Evolutionary conservation across 2,888 invertebrate genomes (phyloP).

Genomic region (Pristionchus entomophagus): DNA sequence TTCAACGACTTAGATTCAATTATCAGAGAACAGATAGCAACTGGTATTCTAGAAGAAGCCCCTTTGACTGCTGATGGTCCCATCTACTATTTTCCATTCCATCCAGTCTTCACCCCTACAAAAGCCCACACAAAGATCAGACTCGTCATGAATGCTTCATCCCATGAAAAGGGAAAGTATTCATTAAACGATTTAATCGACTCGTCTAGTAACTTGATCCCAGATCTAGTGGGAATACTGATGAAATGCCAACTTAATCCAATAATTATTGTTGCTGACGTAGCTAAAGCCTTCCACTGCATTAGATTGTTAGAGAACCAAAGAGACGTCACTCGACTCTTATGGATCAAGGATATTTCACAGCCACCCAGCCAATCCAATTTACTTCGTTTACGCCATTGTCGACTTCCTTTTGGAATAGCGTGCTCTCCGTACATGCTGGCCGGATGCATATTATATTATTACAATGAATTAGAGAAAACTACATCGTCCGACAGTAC

Average conservation of each 20-base stretch:
- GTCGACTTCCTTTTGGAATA: not conserved
- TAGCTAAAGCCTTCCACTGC: not conserved
- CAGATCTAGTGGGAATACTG: not conserved
- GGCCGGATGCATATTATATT: not conserved
- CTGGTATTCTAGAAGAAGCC: not conserved
- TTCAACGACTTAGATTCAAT: not conserved
- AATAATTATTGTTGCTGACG: not conserved
- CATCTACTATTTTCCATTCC: not conserved
- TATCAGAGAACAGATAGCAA: not conserved
- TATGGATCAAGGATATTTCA: not conserved
- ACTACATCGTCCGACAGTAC: not conserved
- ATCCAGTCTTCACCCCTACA: not conserved
- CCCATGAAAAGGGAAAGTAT: not conserved
- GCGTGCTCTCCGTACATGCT: not conserved
- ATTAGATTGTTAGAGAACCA: not conserved
- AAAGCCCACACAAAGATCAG: not conserved
- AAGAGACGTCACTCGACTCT: not conserved
- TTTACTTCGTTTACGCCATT: not conserved
- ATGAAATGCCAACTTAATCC: not conserved
- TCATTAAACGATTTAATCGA: not conserved
- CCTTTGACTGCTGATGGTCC: not conserved
- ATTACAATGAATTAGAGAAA: not conserved
- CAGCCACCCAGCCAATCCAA: not conserved
- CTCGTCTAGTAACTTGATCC: not conserved
- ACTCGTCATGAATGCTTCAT: not conserved